phyloP scores from a whole-genome alignment of 2,113 vertebrate genomes.

The Tetrao urogallus region DNA sequence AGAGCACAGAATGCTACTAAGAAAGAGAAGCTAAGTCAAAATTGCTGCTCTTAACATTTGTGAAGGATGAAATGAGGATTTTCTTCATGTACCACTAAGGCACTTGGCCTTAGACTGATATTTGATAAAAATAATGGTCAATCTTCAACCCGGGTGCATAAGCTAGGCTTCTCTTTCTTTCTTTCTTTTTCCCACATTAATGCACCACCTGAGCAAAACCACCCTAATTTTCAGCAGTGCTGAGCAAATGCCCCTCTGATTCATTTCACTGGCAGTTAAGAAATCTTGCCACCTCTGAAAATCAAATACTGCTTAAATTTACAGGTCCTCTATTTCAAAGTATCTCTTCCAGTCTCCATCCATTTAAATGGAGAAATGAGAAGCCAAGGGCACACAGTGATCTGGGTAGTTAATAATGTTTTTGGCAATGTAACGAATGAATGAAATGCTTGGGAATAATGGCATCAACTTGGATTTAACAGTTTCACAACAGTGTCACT shows the following conservation, averaged over 20 bases:
- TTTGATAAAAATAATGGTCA: not conserved
- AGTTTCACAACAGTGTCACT: not conserved
- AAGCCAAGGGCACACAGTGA: constrained; percentile 8
- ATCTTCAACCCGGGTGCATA: not conserved
- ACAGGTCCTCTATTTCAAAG: constrained; percentile 3
- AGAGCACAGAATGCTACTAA: not conserved
- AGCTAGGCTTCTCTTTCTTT: not conserved
- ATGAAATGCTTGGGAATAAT: not conserved
- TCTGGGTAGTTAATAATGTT: constrained; percentile 38
- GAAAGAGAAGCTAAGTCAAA: constrained; percentile 37
- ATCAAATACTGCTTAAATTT: constrained; percentile 25
- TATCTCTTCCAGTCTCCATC: not conserved
- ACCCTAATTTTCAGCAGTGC: not conserved
- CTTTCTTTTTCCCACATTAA: not conserved
- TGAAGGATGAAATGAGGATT: not conserved
- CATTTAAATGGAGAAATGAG: not conserved
- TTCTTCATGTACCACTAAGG: not conserved
- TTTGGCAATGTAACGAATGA: not conserved
- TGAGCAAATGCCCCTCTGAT: not conserved
- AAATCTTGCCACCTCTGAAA: constrained; percentile 28
- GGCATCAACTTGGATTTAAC: not conserved
- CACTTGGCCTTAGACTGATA: not conserved
- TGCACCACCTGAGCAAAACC: not conserved
- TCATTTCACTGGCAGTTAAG: not conserved
- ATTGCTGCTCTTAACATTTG: not conserved